These are phyloP conservation scores for Epinotia demarniana DNA, from an alignment of 2,888 invertebrate species.

Conservation along the genomic window DNA sequence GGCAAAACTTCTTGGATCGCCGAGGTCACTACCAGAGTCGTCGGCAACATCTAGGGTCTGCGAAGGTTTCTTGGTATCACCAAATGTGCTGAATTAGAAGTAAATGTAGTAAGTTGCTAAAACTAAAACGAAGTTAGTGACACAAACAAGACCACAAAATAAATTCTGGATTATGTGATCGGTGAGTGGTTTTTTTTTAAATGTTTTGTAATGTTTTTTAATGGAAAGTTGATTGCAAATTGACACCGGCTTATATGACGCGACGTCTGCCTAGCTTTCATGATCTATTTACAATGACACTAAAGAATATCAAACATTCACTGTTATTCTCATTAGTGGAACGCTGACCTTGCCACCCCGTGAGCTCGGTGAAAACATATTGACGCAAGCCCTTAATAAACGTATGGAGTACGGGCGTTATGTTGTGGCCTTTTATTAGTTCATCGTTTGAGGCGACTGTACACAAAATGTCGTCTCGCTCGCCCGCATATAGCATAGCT, in stretches of 20 bases:
- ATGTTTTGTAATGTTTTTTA: too few relatives aligned
- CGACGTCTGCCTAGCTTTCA: not conserved
- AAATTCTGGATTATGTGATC: too few relatives aligned
- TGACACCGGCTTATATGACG: too few relatives aligned
- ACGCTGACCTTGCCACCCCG: slow-evolving; percentile 5
- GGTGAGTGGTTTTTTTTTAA: too few relatives aligned
- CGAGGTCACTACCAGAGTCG: not conserved
- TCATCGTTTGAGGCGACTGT: too few relatives aligned
- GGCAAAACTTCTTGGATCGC: not conserved
- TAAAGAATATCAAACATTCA: slow-evolving; percentile 11
- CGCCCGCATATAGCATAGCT: too few relatives aligned
- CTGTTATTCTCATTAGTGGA: slow-evolving; percentile 22
- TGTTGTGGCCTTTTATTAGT: not conserved
- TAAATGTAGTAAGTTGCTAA: too few relatives aligned
- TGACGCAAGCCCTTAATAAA: slow-evolving; percentile 9
- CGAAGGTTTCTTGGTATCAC: not conserved
- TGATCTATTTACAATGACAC: not conserved
- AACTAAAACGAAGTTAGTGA: too few relatives aligned
- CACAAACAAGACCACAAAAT: too few relatives aligned
- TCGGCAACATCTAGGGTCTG: not conserved
- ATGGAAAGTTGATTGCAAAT: too few relatives aligned
- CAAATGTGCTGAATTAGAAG: too few relatives aligned
- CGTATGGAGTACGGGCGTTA: not conserved
- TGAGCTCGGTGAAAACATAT: slow-evolving; percentile 13
- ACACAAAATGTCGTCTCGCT: too few relatives aligned